These are phyloP conservation scores for Monopis laevigella DNA, from an alignment of 2,888 invertebrate genomes.

Conservation along the genomic window DNA sequence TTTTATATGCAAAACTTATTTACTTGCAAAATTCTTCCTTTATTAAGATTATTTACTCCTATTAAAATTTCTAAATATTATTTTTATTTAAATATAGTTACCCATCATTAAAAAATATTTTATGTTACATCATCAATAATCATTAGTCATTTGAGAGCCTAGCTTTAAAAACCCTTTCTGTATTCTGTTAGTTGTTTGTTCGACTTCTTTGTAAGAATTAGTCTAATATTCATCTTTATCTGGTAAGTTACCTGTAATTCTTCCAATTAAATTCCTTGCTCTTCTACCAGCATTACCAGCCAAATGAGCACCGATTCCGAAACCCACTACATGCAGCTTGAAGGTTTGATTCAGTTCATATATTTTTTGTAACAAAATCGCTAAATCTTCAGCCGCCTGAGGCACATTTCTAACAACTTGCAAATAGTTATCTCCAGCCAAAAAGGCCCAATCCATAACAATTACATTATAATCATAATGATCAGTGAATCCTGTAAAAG, in stretches of 20 bases:
- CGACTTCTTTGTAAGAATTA: too few species aligned
- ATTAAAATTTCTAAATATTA: too few species aligned
- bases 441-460: slow-evolving; percentile 8
- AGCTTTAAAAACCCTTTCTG: too few species aligned
- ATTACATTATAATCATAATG: neutral
- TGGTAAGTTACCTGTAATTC: slow-evolving; percentile 18
- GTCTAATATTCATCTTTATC: too few species aligned
- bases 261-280: slow-evolving; percentile 9
- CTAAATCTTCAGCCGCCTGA: neutral
- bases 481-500: slow-evolving; percentile 2
- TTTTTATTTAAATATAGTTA: too few species aligned
- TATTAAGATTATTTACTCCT: too few species aligned
- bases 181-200: too few species aligned
- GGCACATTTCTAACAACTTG: slow-evolving; percentile 4
- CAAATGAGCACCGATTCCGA: slow-evolving; percentile 17
- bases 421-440: slow-evolving; percentile 1
- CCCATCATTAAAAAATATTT: too few species aligned
- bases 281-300: slow-evolving; percentile 14
- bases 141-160: too few species aligned
- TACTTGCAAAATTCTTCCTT: too few species aligned
- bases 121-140: too few species aligned
- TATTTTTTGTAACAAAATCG: neutral
- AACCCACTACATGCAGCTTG: slow-evolving; percentile 17
- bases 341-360: neutral
- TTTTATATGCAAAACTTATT: too few species aligned